Conservation (phyloP, 2,113 vertebrate species). For the Rhagologus leucostigma region DNA sequence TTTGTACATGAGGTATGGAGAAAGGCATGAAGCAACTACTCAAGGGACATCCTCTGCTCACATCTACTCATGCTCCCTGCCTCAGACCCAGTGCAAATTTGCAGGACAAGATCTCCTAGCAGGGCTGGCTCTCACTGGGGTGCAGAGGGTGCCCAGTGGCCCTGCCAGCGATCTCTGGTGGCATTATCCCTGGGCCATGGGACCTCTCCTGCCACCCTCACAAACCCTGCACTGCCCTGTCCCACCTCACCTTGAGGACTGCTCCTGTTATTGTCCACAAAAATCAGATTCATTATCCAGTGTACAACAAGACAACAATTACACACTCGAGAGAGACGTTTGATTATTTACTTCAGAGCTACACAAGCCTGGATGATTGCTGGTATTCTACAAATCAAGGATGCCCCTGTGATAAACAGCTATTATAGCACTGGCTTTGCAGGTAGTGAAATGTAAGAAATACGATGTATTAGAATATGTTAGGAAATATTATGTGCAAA, state of each 20-base stretch:
- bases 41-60: neutral
- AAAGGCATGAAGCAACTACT: fast-evolving
- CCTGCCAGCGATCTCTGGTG: no score
- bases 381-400: neutral
- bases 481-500: no score
- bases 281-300: neutral
- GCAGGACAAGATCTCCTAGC: neutral
- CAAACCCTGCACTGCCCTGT: neutral
- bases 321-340: neutral
- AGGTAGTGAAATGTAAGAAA: no score
- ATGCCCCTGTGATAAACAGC: no score
- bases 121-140: neutral
- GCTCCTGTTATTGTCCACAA: neutral
- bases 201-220: fast-evolving
- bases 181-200: neutral
- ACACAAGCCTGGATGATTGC: neutral
- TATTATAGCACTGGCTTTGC: no score
- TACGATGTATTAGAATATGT: no score
- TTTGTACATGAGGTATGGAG: fast-evolving
- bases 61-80: fast-evolving
- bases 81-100: neutral
- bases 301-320: neutral
- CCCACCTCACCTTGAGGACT: no score
- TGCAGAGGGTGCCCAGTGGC: neutral
- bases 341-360: neutral